phyloP scores from a whole-genome alignment of 2,888 invertebrate species.

The Erebia aethiops region DNA sequence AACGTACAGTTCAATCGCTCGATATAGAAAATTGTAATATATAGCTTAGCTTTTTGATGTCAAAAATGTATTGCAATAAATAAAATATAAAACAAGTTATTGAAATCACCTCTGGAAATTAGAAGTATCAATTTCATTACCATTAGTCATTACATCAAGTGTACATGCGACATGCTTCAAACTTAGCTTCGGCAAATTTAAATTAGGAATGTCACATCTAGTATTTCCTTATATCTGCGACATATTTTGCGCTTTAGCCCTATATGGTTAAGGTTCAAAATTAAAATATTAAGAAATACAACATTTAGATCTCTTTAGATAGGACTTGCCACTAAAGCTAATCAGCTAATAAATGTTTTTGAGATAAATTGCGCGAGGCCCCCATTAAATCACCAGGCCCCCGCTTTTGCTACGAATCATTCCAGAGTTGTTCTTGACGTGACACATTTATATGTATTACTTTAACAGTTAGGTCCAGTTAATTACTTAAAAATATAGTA shows the following conservation, averaged over 20 bases:
- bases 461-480: not conserved
- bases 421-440: not conserved
- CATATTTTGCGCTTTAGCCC: slow-evolving; percentile 43
- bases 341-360: slow-evolving; percentile 19
- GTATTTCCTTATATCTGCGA: slow-evolving; percentile 36
- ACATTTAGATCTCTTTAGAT: slow-evolving; percentile 54
- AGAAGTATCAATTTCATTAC: too few species aligned
- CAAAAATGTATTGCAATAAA: too few species aligned
- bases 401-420: slow-evolving; percentile 12
- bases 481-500: too few species aligned
- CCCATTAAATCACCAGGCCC: not conserved
- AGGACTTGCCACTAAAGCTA: slow-evolving; percentile 48
- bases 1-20: not conserved
- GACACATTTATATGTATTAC: not conserved
- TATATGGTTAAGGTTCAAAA: slow-evolving; percentile 28
- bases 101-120: too few species aligned
- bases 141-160: not conserved
- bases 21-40: not conserved
- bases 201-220: slow-evolving; percentile 8
- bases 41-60: too few species aligned
- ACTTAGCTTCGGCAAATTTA: too few species aligned
- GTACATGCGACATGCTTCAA: not conserved
- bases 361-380: not conserved
- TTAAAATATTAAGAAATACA: slow-evolving; percentile 30
- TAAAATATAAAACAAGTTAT: too few species aligned